Conservation (phyloP, 1,140 invertebrate species). For the Nomia melanderi region DNA sequence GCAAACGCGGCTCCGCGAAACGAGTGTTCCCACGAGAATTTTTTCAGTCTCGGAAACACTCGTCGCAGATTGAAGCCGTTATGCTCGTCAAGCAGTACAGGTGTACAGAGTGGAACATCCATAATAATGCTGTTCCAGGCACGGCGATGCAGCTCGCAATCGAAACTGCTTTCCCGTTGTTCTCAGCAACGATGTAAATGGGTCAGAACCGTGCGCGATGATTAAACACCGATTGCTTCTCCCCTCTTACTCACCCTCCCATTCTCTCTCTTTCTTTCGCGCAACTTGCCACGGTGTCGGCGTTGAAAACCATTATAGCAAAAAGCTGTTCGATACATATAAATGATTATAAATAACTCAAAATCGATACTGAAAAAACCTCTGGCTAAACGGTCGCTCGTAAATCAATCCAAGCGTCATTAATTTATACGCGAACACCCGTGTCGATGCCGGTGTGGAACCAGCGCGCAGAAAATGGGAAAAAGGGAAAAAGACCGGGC, state of each 20-base stretch:
- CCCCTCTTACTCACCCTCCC: background rate
- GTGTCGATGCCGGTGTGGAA: constrained; percentile 25
- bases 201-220: constrained; percentile 35
- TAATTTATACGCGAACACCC: constrained; percentile 54
- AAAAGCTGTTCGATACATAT: constrained; percentile 30
- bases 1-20: background rate
- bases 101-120: background rate
- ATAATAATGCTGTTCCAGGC: constrained; percentile 10
- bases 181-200: constrained; percentile 29
- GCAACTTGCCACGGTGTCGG: background rate
- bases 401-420: constrained; percentile 57
- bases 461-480: background rate
- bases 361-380: constrained; percentile 51
- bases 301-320: constrained; percentile 47
- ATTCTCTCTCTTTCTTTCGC: background rate
- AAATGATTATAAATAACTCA: constrained; percentile 58
- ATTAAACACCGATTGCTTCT: constrained; percentile 41
- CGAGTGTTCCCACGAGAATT: background rate
- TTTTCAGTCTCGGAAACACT: background rate
- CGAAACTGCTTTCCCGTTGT: constrained; percentile 38
- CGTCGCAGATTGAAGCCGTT: background rate
- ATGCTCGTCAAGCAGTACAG: background rate
- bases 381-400: constrained; percentile 49
- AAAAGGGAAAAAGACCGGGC: background rate
- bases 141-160: constrained; percentile 15